Evolutionary conservation across 2,797 vertebrate genomes (phyloP).

Genomic region (Darevskia nairensis): DNA sequence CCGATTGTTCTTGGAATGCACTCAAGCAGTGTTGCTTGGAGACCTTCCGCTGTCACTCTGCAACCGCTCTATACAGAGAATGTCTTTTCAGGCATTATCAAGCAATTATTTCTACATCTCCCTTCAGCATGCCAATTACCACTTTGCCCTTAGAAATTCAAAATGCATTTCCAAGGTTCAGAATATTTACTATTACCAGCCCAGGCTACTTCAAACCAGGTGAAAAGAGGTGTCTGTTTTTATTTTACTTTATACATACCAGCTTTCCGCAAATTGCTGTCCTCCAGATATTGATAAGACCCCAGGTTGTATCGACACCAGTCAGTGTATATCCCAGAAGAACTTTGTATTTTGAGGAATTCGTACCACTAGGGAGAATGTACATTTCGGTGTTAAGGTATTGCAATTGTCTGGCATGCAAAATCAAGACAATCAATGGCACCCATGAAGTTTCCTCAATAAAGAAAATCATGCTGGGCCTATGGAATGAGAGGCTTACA

Average conservation of each 20-base stretch:
- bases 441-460: neutral
- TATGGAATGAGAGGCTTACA: neutral
- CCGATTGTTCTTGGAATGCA: neutral
- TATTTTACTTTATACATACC: neutral
- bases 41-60: neutral
- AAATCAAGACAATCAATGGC: neutral
- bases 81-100: constrained; percentile 1
- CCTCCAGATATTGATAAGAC: too few relatives aligned
- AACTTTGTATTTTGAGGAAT: neutral
- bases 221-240: neutral
- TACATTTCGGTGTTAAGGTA: neutral
- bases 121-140: neutral
- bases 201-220: neutral
- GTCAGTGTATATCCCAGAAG: neutral
- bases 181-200: neutral
- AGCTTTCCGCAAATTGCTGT: too few relatives aligned
- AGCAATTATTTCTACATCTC: neutral
- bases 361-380: neutral
- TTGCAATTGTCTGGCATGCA: neutral
- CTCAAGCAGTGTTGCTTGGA: neutral
- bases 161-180: constrained; percentile 4
- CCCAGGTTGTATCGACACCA: too few relatives aligned
- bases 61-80: neutral
- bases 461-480: neutral
- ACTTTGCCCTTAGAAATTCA: constrained; percentile 22